Evolutionary conservation across 1,140 invertebrate genomes (phyloP).

Genomic region (Zaprionus vittiger): DNA sequence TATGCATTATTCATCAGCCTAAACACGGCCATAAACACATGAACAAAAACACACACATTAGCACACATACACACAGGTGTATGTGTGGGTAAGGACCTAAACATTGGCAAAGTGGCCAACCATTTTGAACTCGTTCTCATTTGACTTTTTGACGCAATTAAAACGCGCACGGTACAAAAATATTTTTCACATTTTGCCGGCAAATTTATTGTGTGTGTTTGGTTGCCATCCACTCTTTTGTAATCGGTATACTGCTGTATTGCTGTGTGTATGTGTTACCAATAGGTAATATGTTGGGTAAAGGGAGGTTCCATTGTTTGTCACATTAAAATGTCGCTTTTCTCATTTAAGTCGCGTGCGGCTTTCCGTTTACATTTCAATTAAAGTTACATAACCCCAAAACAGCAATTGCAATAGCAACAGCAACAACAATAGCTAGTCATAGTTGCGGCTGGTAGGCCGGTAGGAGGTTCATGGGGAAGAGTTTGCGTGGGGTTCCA

Average conservation of each 20-base stretch:
- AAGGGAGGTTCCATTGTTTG: conserved; percentile 56
- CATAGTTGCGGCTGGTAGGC: background rate
- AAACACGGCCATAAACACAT: conserved; percentile 67
- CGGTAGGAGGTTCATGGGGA: no score
- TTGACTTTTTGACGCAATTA: conserved; percentile 75
- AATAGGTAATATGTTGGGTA: conserved; percentile 4
- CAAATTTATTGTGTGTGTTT: conserved; percentile 27
- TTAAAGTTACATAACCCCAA: conserved; percentile 79
- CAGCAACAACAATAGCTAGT: conserved; percentile 32
- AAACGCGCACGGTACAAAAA: conserved; percentile 49
- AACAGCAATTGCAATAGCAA: conserved; percentile 42
- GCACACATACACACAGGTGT: conserved; percentile 12
- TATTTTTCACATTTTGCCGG: conserved; percentile 48
- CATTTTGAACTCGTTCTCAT: conserved; percentile 47
- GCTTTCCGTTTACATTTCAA: conserved; percentile 79
- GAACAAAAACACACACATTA: background rate
- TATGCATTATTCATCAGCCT: conserved; percentile 63
- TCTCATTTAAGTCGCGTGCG: conserved; percentile 74
- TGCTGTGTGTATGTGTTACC: conserved; percentile 4
- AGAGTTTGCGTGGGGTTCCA: conserved; percentile 33
- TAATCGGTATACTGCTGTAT: background rate
- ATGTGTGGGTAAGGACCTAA: background rate
- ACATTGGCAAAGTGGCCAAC: conserved; percentile 30
- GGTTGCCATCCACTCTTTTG: background rate
- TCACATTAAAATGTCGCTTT: conserved; percentile 73